phyloP scores from a whole-genome alignment of 1,140 invertebrate species.

The Paralvinella palmiformis region DNA sequence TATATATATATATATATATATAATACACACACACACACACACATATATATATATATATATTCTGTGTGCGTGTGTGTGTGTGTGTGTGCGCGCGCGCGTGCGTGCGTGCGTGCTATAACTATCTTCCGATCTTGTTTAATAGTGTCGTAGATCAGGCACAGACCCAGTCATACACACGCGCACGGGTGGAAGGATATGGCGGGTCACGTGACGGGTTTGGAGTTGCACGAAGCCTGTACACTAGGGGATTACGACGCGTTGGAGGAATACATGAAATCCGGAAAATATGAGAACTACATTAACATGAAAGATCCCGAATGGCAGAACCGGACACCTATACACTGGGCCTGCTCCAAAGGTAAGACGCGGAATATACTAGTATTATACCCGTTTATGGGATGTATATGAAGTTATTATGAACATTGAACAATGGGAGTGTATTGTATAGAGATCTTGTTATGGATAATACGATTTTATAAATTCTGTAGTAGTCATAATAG shows the following conservation, averaged over 20 bases:
- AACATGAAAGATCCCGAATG: conserved; percentile 43
- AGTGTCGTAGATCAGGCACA: not conserved
- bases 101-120: not conserved
- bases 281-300: conserved; percentile 36
- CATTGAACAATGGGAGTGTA: not conserved
- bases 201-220: conserved; percentile 19
- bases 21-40: not conserved
- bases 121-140: not conserved
- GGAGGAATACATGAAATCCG: conserved; percentile 34
- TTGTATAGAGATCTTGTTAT: not conserved
- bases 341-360: conserved; percentile 47
- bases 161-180: not conserved
- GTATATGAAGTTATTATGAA: not conserved
- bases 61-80: not conserved
- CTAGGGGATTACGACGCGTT: conserved; percentile 40
- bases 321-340: conserved; percentile 36
- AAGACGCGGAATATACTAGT: not conserved
- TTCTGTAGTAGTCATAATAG: not conserved
- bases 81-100: not conserved
- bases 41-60: not conserved
- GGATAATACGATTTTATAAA: not conserved
- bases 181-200: not conserved
- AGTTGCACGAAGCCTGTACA: conserved; percentile 43
- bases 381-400: not conserved
- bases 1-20: too few species aligned